Evolutionary conservation across 1,140 invertebrate species (phyloP).

Genomic region (Hyphantria cunea): DNA sequence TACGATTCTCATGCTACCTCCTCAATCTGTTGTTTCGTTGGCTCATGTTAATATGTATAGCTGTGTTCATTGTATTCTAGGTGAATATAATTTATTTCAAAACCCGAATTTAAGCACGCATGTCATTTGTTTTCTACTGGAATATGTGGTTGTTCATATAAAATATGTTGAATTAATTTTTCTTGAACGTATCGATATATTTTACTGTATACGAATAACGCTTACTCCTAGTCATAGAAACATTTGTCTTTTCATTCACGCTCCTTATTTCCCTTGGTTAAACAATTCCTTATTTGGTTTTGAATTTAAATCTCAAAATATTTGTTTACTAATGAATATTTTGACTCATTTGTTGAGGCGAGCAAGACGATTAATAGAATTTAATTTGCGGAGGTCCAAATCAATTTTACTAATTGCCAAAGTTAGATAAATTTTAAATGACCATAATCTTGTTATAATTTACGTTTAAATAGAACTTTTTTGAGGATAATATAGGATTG

Average conservation of each 20-base stretch:
- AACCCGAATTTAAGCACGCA: slow-evolving; percentile 2
- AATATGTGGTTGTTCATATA: slow-evolving; percentile 8
- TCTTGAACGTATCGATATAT: slow-evolving; percentile 7
- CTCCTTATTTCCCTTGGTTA: slow-evolving; percentile 22
- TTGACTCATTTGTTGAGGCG: slow-evolving; percentile 30
- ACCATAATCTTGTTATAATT: slow-evolving; percentile 24
- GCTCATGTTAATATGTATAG: slow-evolving; percentile 66
- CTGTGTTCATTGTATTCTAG: slow-evolving; percentile 56
- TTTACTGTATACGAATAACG: background rate
- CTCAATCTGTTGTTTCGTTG: slow-evolving; percentile 69
- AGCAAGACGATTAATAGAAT: slow-evolving; percentile 29
- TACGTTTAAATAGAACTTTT: no score
- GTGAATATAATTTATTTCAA: slow-evolving; percentile 58
- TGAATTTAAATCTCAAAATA: slow-evolving; percentile 13
- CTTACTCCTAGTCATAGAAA: no score
- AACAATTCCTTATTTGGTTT: slow-evolving; percentile 19
- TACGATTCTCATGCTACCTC: slow-evolving; percentile 54
- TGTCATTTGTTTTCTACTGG: slow-evolving; percentile 6
- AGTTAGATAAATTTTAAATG: slow-evolving; percentile 36
- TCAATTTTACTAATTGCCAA: slow-evolving; percentile 39
- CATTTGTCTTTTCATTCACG: background rate
- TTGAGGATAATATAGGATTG: no score
- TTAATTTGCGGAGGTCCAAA: slow-evolving; percentile 30
- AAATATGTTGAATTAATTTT: slow-evolving; percentile 5
- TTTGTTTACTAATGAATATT: slow-evolving; percentile 22